Percentiles rank a stretch among this genome's conserved stretches.
Conservation (phyloP, 1,140 invertebrate species). For the Tetraneura akinire region DNA sequence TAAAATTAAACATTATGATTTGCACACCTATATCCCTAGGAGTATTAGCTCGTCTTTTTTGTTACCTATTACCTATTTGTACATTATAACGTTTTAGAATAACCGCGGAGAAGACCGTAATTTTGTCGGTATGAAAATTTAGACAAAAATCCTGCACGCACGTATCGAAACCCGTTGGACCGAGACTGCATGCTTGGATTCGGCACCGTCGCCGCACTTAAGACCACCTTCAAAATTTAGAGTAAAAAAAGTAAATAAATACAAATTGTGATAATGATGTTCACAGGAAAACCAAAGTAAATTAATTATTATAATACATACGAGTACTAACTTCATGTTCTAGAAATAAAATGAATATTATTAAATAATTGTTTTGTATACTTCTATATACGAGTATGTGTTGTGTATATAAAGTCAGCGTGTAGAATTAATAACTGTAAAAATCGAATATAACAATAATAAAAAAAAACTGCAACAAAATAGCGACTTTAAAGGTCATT, state of each 20-base stretch:
- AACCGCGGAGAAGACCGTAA: not conserved
- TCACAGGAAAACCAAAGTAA: not conserved
- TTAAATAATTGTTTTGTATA: not conserved
- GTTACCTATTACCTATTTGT: no score
- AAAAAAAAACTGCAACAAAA: no score
- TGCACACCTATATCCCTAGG: not conserved
- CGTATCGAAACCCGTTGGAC: conserved; percentile 10
- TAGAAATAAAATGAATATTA: not conserved
- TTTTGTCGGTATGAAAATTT: not conserved
- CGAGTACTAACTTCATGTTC: not conserved
- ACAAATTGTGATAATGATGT: not conserved
- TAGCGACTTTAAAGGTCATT: no score
- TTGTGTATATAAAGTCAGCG: no score
- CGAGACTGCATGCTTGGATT: conserved; percentile 1
- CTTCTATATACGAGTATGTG: not conserved
- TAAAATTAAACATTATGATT: no score
- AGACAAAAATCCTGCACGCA: conserved; percentile 13
- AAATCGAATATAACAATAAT: no score
- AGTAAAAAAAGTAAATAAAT: conserved; percentile 18
- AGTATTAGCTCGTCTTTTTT: not conserved
- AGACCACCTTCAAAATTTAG: not conserved
- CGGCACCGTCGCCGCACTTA: not conserved
- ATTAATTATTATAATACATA: not conserved
- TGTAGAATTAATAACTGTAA: not conserved
- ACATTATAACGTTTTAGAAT: not conserved